phyloP scores from a whole-genome alignment of 2,113 vertebrate genomes.

The Stegostoma tigrinum region DNA sequence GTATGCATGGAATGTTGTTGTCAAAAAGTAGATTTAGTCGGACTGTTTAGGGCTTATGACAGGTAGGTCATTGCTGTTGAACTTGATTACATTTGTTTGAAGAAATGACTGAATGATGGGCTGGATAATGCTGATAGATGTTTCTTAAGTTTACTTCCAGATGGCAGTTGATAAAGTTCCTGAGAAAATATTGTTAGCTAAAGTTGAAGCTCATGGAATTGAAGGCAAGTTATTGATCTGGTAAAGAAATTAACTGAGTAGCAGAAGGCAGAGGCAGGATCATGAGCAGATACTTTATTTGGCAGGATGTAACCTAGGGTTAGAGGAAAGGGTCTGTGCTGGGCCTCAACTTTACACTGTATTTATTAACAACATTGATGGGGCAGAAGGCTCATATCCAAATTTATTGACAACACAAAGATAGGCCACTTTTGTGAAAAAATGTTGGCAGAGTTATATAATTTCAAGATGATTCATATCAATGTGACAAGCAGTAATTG shows the following conservation, averaged over 20 bases:
- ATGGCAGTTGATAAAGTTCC: background rate
- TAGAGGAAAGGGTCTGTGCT: background rate
- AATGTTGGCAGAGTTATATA: background rate
- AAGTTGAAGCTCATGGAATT: background rate
- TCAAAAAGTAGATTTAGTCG: no score
- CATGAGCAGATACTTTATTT: background rate
- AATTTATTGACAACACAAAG: background rate
- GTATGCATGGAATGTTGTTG: no score
- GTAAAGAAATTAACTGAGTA: background rate
- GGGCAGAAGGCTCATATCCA: no score
- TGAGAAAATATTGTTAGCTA: background rate
- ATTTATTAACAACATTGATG: background rate
- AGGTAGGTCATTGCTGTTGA: background rate
- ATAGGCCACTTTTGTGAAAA: background rate
- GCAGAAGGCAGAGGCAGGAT: no score
- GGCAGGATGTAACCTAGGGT: background rate
- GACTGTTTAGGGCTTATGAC: background rate
- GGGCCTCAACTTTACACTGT: background rate
- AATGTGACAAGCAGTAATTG: background rate
- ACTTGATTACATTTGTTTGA: background rate
- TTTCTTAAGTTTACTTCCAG: background rate
- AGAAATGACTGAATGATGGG: background rate
- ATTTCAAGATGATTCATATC: background rate
- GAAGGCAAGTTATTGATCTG: background rate
- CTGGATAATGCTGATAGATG: background rate